Evolutionary conservation across 2,888 invertebrate genomes (phyloP).

Genomic region (Drosophila niveifrons): DNA sequence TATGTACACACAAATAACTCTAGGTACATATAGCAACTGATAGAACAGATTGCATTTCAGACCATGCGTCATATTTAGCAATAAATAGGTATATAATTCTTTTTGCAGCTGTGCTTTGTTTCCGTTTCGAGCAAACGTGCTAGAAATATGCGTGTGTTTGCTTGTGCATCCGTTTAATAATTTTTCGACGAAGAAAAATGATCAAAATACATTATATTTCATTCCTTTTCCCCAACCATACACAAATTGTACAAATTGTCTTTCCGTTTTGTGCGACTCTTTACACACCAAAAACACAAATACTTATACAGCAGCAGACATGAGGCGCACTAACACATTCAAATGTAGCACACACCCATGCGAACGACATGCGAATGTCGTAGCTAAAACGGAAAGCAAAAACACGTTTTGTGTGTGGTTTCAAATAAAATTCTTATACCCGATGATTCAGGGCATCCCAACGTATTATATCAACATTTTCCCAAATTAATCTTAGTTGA

Average conservation of each 20-base stretch:
- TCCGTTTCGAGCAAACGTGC: slow-evolving; percentile 57
- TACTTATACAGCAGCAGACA: neutral
- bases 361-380: slow-evolving; percentile 64
- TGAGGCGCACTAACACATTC: slow-evolving; percentile 1
- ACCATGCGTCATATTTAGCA: slow-evolving; percentile 61
- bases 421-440: slow-evolving; percentile 38
- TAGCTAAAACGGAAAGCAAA: slow-evolving; percentile 62
- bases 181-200: slow-evolving; percentile 31
- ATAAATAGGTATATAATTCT: slow-evolving; percentile 14
- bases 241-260: slow-evolving; percentile 43
- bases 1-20: slow-evolving; percentile 6
- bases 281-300: slow-evolving; percentile 9
- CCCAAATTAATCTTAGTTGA: slow-evolving; percentile 3
- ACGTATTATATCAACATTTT: slow-evolving; percentile 17
- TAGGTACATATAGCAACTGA: slow-evolving; percentile 8
- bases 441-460: slow-evolving; percentile 54
- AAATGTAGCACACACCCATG: slow-evolving; percentile 10
- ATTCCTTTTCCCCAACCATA: slow-evolving; percentile 31
- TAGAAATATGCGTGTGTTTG: slow-evolving; percentile 21
- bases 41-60: slow-evolving; percentile 63
- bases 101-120: slow-evolving; percentile 72
- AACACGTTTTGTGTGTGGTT: slow-evolving; percentile 81
- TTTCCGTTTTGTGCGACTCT: slow-evolving; percentile 40
- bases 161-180: slow-evolving; percentile 28
- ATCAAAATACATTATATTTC: slow-evolving; percentile 33